These are phyloP conservation scores for Stenodema calcarata DNA, from an alignment of 2,888 invertebrate species.

Conservation along the genomic window DNA sequence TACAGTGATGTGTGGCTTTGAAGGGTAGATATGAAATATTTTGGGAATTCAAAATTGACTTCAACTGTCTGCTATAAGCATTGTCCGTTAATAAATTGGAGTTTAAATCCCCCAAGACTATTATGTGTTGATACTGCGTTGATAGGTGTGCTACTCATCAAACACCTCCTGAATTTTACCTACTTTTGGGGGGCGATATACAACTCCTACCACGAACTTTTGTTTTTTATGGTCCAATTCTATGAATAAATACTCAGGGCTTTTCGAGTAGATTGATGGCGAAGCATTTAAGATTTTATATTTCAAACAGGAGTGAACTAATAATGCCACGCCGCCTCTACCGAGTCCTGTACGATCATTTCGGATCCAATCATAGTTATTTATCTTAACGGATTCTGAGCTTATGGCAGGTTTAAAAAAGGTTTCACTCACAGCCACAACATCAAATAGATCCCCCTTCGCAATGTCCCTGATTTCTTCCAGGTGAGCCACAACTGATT, in stretches of 20 bases:
- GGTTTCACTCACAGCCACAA: background rate
- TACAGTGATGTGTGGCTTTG: background rate
- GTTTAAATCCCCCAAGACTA: background rate
- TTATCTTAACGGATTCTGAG: background rate
- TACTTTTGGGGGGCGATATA: conserved; percentile 10
- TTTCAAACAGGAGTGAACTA: background rate
- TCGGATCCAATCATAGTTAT: background rate
- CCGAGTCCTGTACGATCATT: conserved; percentile 3
- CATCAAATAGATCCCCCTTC: background rate
- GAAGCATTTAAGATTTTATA: background rate
- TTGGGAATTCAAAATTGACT: background rate
- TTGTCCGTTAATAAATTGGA: background rate
- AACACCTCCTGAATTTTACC: background rate
- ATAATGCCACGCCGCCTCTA: background rate
- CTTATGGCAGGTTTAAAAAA: background rate
- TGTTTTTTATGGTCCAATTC: background rate
- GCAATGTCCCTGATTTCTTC: background rate
- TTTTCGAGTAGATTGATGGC: background rate
- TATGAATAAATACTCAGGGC: background rate
- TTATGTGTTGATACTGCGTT: background rate
- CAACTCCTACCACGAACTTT: background rate
- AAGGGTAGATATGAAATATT: background rate
- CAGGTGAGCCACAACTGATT: background rate
- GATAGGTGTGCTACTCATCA: background rate
- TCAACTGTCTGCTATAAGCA: background rate